phyloP scores from a whole-genome alignment of 92 coral and sea anemone genomes.

The Zoanthus solanderi region DNA sequence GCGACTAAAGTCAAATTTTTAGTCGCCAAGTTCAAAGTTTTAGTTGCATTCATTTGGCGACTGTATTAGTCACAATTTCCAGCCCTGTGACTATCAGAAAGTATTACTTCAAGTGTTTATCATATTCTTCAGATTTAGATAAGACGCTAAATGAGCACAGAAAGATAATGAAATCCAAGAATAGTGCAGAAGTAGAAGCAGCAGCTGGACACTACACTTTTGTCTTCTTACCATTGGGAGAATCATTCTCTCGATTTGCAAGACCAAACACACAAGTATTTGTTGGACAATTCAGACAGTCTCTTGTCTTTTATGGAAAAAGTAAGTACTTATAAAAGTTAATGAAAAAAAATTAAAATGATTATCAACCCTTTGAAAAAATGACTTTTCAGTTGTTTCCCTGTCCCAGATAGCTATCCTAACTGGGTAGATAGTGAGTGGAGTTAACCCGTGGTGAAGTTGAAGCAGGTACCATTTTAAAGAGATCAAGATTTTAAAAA shows the following conservation, averaged over 20 bases:
- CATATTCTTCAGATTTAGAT: constrained; percentile 31
- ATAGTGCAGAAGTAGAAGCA: not conserved
- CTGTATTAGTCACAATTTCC: not conserved
- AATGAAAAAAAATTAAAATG: too few relatives aligned
- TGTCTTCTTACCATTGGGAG: not conserved
- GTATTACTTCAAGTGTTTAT: not conserved
- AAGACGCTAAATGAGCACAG: not conserved
- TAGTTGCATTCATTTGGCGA: too few relatives aligned
- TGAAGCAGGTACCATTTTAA: not conserved
- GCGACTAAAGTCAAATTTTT: too few relatives aligned
- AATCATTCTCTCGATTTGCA: constrained; percentile 23
- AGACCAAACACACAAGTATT: not conserved
- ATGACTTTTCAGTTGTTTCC: not conserved
- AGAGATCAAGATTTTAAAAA: not conserved
- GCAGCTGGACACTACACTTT: constrained; percentile 7
- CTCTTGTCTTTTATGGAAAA: constrained; percentile 1
- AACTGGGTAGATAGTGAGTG: not conserved
- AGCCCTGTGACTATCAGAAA: not conserved
- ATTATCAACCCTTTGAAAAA: not conserved
- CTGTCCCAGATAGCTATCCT: too few relatives aligned
- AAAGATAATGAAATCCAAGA: not conserved
- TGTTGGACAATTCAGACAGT: constrained; percentile 31
- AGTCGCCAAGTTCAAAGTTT: too few relatives aligned
- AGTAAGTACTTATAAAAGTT: not conserved
- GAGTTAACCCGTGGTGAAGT: not conserved